Percentiles rank a stretch among this genome's conserved stretches.
phyloP scores from a whole-genome alignment of 1,140 invertebrate genomes.

The Belonocnema kinseyi region DNA sequence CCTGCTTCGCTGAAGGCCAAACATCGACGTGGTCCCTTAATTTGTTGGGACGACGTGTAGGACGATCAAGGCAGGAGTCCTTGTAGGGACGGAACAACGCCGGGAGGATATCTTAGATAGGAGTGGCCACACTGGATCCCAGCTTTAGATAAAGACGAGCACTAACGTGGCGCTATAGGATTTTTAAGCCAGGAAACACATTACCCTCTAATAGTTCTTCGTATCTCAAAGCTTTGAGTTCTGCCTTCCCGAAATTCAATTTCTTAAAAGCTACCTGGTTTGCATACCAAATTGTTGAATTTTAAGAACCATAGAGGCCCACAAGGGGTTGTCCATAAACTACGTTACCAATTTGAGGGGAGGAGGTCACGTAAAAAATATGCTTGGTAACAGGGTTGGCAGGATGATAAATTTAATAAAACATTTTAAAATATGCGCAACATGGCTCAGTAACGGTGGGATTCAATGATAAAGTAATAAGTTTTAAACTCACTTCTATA shows the following conservation, averaged over 20 bases:
- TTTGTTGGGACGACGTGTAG: conserved; percentile 58
- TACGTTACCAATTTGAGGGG: no score
- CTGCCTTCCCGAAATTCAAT: conserved; percentile 60
- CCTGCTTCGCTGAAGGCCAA: conserved; percentile 48
- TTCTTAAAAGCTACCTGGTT: conserved; percentile 39
- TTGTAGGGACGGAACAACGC: conserved; percentile 63
- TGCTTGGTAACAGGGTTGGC: no score
- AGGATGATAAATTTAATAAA: no score
- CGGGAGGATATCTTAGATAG: conserved; percentile 62
- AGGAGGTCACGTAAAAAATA: no score
- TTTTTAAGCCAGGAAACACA: conserved; percentile 55
- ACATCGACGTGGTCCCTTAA: conserved; percentile 52
- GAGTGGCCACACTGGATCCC: conserved; percentile 60
- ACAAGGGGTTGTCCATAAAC: no score
- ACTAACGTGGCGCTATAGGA: conserved; percentile 62
- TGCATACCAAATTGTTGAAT: not conserved
- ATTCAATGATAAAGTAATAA: no score
- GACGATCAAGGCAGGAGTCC: conserved; percentile 51
- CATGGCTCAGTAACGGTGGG: no score
- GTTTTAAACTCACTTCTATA: no score
- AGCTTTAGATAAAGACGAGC: conserved; percentile 59
- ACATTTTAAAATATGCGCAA: no score
- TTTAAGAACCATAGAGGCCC: no score
- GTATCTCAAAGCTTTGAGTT: conserved; percentile 44
- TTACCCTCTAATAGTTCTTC: conserved; percentile 68